Percentiles rank a stretch among this genome's conserved stretches.
Conservation (phyloP, 2,888 invertebrate genomes). For the Meganola albula region DNA sequence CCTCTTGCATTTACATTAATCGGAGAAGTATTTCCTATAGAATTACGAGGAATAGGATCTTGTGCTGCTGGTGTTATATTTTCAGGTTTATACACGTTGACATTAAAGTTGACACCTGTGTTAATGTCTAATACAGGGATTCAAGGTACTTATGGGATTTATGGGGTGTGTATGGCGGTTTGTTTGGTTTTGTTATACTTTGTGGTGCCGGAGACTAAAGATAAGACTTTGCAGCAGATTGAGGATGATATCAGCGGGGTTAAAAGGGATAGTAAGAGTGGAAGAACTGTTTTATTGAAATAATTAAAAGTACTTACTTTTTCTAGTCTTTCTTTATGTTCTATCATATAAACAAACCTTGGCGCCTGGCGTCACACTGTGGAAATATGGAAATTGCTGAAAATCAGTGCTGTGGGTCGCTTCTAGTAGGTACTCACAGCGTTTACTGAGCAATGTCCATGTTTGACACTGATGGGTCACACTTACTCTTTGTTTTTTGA, state of each 20-base stretch:
- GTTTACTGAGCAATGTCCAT: too few species aligned
- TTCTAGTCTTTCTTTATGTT: too few species aligned
- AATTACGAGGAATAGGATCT: conserved; percentile 35
- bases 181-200: conserved; percentile 31
- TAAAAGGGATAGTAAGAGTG: conserved; percentile 1
- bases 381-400: too few species aligned
- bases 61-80: conserved; percentile 34
- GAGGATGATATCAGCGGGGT: conserved; percentile 35
- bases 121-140: conserved; percentile 34
- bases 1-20: conserved; percentile 32
- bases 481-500: too few species aligned
- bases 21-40: conserved; percentile 42
- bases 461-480: too few species aligned
- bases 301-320: too few species aligned
- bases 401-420: too few species aligned
- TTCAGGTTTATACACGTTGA: conserved; percentile 29
- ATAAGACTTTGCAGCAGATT: conserved; percentile 39
- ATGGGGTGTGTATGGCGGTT: conserved; percentile 25
- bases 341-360: too few species aligned
- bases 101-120: conserved; percentile 36
- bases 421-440: too few species aligned
- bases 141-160: conserved; percentile 33
- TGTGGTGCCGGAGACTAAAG: conserved; percentile 42
- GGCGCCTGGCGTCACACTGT: too few species aligned
- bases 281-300: too few species aligned